Percentiles rank a stretch among this genome's conserved stretches.
Evolutionary conservation across 2,797 vertebrate genomes (phyloP).

Genomic region (Enteromius anoplus): DNA sequence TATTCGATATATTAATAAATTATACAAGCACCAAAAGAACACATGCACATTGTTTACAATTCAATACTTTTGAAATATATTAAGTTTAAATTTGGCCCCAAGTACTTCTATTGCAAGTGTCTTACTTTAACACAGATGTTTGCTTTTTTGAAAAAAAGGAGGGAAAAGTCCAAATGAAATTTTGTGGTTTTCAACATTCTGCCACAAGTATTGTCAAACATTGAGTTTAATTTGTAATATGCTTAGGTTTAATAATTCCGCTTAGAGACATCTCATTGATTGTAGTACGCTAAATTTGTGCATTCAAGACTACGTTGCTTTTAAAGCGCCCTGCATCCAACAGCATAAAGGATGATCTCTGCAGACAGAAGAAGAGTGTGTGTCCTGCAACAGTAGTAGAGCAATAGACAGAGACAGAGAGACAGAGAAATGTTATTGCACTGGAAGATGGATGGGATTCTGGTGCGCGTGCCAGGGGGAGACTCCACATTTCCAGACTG

Average conservation of each 20-base stretch:
- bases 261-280: background rate
- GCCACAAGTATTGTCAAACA: background rate
- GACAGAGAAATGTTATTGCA: conserved; percentile 67
- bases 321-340: conserved; percentile 15
- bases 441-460: conserved; percentile 84
- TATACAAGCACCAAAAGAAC: background rate
- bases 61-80: background rate
- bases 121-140: background rate
- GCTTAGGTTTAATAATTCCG: background rate
- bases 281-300: background rate
- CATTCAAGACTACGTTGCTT: background rate
- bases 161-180: background rate
- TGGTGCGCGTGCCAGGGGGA: conserved; percentile 83
- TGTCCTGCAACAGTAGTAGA: conserved; percentile 44
- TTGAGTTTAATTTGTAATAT: background rate
- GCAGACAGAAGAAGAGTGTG: conserved; percentile 15
- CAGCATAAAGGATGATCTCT: conserved; percentile 20
- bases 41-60: background rate
- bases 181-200: conserved; percentile 1
- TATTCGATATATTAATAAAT: background rate
- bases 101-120: background rate
- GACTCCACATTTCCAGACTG: conserved; percentile 83
- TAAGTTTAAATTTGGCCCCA: background rate
- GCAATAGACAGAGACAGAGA: conserved; percentile 35
- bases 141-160: background rate